These are phyloP conservation scores for Doris montereyensis DNA, from an alignment of 2,888 invertebrate species.

Conservation along the genomic window DNA sequence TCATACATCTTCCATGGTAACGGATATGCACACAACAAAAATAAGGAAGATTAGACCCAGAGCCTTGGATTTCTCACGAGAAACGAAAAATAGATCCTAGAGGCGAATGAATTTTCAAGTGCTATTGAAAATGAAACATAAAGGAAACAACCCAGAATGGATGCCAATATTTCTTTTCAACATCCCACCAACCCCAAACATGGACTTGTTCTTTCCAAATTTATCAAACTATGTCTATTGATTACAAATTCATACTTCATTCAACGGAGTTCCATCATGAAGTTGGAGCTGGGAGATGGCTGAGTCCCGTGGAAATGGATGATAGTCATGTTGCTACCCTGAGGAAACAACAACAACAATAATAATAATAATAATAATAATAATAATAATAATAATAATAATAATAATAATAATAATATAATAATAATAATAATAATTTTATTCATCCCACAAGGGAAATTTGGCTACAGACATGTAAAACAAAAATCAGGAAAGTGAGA, in stretches of 20 bases:
- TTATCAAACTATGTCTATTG: too few species aligned
- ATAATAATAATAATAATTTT: not conserved
- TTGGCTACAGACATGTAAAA: not conserved
- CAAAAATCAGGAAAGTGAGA: not conserved
- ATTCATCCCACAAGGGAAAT: too few species aligned
- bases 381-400: not conserved
- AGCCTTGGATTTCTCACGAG: too few species aligned
- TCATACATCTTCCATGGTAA: too few species aligned
- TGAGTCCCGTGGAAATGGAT: constrained; percentile 85
- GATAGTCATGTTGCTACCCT: constrained; percentile 80
- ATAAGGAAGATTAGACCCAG: too few species aligned
- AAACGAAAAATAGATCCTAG: too few species aligned
- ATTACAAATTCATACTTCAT: constrained; percentile 76
- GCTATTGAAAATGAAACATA: too few species aligned
- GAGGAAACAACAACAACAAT: too few species aligned
- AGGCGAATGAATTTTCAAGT: too few species aligned
- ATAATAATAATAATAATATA: not conserved
- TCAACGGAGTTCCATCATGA: constrained; percentile 81
- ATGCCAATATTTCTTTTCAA: too few species aligned
- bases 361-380: not conserved
- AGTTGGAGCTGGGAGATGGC: constrained; percentile 81
- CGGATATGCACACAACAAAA: too few species aligned
- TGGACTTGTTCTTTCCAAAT: not conserved
- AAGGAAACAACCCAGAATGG: too few species aligned
- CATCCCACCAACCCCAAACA: not conserved